A percentile compares a stretch with the other conserved stretches of the same genome.
Evolutionary conservation across 2,797 vertebrate species (phyloP).

Genomic region (Leptoclinus maculatus): DNA sequence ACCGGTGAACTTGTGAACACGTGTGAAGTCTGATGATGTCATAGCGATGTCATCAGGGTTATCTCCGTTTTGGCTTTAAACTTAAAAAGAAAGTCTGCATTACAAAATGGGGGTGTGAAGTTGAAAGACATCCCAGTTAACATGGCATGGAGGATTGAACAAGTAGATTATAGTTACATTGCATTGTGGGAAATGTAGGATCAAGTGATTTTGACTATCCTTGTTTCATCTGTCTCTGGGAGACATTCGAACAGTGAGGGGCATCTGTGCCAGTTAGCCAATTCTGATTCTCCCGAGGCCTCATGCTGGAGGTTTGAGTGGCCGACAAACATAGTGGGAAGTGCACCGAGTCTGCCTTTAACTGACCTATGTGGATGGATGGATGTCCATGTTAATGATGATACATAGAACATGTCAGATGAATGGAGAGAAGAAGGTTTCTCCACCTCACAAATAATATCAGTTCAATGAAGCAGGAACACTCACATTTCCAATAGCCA

Average conservation of each 20-base stretch:
- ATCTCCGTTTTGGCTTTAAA: no score
- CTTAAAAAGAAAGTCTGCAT: no score
- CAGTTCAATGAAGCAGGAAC: neutral
- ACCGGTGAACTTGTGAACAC: no score
- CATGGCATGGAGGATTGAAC: neutral
- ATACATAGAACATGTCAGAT: neutral
- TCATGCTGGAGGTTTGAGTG: no score
- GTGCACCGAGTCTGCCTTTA: neutral
- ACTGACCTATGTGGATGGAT: neutral
- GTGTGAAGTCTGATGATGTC: no score
- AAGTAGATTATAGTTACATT: neutral
- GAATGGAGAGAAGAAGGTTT: neutral
- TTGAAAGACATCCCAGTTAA: neutral
- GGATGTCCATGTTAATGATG: neutral
- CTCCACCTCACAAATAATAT: slow-evolving; percentile 6
- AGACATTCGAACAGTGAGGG: neutral
- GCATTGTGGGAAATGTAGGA: no score
- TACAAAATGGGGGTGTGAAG: neutral
- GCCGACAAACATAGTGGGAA: neutral
- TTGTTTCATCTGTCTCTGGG: neutral
- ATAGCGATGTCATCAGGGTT: no score
- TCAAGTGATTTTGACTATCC: neutral
- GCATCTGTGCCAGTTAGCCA: neutral
- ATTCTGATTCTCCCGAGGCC: neutral
- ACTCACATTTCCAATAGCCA: slow-evolving; percentile 98